Evolutionary conservation across 2,888 invertebrate species (phyloP), one percentile per base, ranked within the genome.

Genomic region (Campoplex nolae): DNA sequence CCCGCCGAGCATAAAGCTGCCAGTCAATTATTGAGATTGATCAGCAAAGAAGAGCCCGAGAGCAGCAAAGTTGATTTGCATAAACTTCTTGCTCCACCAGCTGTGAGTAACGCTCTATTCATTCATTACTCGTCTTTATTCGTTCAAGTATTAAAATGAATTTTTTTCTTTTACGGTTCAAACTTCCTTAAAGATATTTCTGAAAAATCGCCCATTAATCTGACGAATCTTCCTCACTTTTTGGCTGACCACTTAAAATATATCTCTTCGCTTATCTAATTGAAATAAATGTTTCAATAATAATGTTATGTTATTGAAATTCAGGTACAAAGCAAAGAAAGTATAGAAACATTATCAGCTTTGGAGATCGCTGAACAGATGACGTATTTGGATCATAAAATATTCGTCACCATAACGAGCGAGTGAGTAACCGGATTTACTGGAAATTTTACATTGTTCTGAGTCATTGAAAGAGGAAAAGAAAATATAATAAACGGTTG

Each of bases 281-380:
- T 58, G 2, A 11, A 28, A 58, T 28, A 3, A 28, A 58, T 2
- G 58, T 28, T 58, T 35, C 2, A 28, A 62, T 8, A 28, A 62
- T 32, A 68, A 68, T 35, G 28, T 18, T 9, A 28, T 45, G 0
- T 42, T 16, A 45, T 62, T 38, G 9, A 18, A 18, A 95, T 95
- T 76, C 93, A 98, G 98, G 95, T 96, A 62, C 96, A 97, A 75
- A 97, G 97, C 76, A 97, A 97, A 92, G 98, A 98, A 92, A 97
- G 96, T 89, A 97, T 98, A 84, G 98, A 98, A 93, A 97, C 97
- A 0, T 93, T 98, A 18, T 98, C 98, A 32, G 98, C 98, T 1
- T 95, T 98, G 58, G 98, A 98, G 95, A 98, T 98, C 83, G 98
- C 98, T 0, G 98, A 98, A 94, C 98, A 98, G 93, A 97, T 98